Conservation (phyloP, 2,888 invertebrate genomes). For the Dicroscelio sp. region DNA sequence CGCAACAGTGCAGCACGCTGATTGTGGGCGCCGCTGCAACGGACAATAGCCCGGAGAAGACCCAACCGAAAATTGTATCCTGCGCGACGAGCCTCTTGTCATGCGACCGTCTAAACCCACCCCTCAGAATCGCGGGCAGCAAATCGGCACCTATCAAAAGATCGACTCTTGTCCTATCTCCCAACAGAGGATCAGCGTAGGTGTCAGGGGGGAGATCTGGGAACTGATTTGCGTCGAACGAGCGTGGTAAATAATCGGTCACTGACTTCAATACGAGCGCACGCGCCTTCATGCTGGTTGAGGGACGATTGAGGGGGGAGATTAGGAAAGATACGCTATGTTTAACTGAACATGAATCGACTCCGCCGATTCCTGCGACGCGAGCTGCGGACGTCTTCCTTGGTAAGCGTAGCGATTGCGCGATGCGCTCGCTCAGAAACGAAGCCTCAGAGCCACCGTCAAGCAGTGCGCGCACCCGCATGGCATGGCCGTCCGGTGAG, state of each 20-base stretch:
- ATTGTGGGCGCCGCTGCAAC: background rate
- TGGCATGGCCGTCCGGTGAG: background rate
- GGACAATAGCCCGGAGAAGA: background rate
- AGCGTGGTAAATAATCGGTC: background rate
- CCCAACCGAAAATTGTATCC: background rate
- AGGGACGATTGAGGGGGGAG: background rate
- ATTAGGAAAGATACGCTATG: background rate
- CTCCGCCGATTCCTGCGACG: background rate
- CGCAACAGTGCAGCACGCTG: background rate
- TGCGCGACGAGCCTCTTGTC: background rate
- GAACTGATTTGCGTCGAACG: background rate
- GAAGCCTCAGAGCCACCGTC: background rate
- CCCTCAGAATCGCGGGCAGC: background rate
- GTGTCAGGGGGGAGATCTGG: conserved; percentile 45
- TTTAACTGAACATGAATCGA: background rate
- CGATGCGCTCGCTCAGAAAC: background rate
- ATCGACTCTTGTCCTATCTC: background rate
- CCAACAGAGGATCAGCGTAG: background rate
- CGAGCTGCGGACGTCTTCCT: too few relatives aligned
- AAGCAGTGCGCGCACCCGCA: background rate
- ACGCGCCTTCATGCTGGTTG: background rate
- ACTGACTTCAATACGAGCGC: background rate
- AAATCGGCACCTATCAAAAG: background rate
- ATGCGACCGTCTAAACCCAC: background rate
- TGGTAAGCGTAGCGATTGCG: background rate